Base-by-base conservation (phyloP, 1,140 invertebrate genomes). In the Phortica variegata region DNA sequence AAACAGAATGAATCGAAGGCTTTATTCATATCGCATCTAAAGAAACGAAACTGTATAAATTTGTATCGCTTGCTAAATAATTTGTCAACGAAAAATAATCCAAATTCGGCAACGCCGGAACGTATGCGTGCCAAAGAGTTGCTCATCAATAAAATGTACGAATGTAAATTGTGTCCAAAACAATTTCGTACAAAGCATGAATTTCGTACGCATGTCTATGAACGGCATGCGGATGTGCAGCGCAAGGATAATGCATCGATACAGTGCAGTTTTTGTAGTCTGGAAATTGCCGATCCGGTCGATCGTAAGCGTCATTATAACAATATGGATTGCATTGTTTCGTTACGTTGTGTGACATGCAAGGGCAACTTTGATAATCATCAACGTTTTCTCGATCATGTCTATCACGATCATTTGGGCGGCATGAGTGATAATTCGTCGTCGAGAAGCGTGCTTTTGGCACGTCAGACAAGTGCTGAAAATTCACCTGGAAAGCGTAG, bases 1-100 rank as follows among this genome's bases (percentile, higher is more conserved):
- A 76, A 75, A 43, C 61, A 73, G 59, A 76, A 76, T 42, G 66
- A 76, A 18, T 73, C 73, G 8, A 76, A 76, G 44, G 69, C 73
- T 19, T 43, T 72, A 38, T 76, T 76, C 52, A 72, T 76, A 37
- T 76, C 73, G 26, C 74, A 76, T 58, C 54, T 76, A 16, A 76
- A 76, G 51, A 65, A 65, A 37, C 61, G 71, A 12, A 76, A 76
- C 45, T 76, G 74, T 43, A 69, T 76, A 16, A 76, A 76, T 58
- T 42, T 76, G 19, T 76, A 72, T 36, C 58, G 54, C 9, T 54
- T 76, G 0, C 47, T 73, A 5, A 65, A 65, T 43, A 51, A 49
- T 3, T 26, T 75, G 10, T 58, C 43, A 10, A 9, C 33, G 10
- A 2, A 19, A 20, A 2, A 7, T 12, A 20, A 6, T 29, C 26